Evolutionary conservation across 37 sponge, comb jelly and placozoan species (phyloP).

Genomic region (Beroe ovata): DNA sequence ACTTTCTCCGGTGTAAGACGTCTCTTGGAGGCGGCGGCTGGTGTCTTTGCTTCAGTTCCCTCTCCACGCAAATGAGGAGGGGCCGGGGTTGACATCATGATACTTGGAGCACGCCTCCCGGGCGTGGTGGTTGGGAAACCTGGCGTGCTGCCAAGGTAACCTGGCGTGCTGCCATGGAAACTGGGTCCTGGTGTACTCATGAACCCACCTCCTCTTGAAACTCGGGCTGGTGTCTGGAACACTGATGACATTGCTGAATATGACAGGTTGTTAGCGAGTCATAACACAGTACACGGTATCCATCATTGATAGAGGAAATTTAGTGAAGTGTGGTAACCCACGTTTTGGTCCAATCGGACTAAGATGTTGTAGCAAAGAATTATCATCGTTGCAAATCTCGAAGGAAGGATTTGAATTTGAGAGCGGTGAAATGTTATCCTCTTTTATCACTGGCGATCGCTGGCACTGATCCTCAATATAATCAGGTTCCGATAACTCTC

Average conservation of each 20-base stretch:
- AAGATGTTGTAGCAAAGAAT: background rate
- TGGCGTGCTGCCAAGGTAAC: slow-evolving; percentile 16
- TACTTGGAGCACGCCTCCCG: background rate
- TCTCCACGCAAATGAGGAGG: background rate
- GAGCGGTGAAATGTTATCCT: background rate
- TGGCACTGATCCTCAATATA: background rate
- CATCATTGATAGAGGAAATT: too few relatives aligned
- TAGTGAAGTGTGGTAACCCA: too few relatives aligned
- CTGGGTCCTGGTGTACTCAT: slow-evolving; percentile 1
- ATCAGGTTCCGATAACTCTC: slow-evolving; percentile 33
- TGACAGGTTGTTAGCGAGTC: too few relatives aligned
- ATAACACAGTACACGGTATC: too few relatives aligned
- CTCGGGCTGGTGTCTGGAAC: slow-evolving; percentile 39
- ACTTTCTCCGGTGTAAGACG: slow-evolving; percentile 14
- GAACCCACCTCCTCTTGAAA: background rate
- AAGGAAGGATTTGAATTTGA: background rate
- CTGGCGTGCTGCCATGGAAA: slow-evolving; percentile 15
- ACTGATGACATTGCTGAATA: too few relatives aligned
- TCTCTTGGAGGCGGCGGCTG: slow-evolving; percentile 6
- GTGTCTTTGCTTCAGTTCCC: slow-evolving; percentile 2
- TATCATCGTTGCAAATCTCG: slow-evolving; percentile 22
- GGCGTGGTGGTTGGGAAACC: background rate
- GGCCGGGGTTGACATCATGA: slow-evolving; percentile 33
- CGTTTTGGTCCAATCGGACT: background rate
- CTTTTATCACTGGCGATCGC: background rate